phyloP scores from a whole-genome alignment of 2,113 vertebrate species.

The Corythornis madagascariensis region DNA sequence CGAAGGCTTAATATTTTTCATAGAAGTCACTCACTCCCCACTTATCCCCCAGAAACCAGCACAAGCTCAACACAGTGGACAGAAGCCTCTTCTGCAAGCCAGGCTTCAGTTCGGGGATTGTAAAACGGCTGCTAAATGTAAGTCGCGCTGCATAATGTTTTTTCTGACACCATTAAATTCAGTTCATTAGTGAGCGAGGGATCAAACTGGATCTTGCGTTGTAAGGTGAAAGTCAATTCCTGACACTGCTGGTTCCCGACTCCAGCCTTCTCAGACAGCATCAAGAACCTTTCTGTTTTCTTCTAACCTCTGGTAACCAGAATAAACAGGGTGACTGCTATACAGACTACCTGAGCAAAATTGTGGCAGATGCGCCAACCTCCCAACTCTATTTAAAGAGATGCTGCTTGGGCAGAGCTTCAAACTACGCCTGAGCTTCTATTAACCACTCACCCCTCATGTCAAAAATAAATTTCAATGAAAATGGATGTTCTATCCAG shows the following conservation, averaged over 20 bases:
- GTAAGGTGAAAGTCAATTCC: background rate
- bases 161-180: conserved; percentile 25
- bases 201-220: background rate
- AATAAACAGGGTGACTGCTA: background rate
- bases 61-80: background rate
- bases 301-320: background rate
- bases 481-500: background rate
- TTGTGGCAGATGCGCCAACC: background rate
- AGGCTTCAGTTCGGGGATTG: background rate
- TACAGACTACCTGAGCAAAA: background rate
- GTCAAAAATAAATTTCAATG: background rate
- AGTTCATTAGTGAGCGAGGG: conserved; percentile 21
- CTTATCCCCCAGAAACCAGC: background rate
- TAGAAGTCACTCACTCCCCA: background rate
- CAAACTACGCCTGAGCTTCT: background rate
- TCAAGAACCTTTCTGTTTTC: background rate
- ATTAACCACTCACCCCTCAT: background rate
- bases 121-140: background rate
- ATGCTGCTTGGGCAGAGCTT: background rate
- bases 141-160: background rate
- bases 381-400: background rate
- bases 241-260: background rate
- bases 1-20: background rate
- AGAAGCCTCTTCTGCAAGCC: background rate
- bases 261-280: background rate